Evolutionary conservation across 2,888 invertebrate genomes (phyloP), one percentile per base, ranked within the genome.

Genomic region (Tridacna crocea): DNA sequence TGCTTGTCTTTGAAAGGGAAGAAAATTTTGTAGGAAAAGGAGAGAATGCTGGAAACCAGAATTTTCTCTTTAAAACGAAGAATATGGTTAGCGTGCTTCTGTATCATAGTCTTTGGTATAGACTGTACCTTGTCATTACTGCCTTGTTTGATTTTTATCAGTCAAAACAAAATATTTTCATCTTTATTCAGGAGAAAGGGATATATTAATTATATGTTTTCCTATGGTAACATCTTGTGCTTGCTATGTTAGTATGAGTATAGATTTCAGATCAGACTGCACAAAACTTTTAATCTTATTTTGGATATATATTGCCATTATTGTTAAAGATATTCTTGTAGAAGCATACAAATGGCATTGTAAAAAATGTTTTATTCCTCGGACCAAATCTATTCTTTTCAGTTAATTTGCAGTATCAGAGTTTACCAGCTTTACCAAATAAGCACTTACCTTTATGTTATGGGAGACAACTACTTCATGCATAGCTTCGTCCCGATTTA

Each of bases 1-100:
- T n/a, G 6, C 46, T 19, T 36, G 27, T 66, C 11, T 19, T 13
- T 22, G 3, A 15, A 13, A 27, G 26, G 26, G 19, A 13, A 15
- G 36, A 66, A 66, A 66, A 66, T 36, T n/a, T 63, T 63, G 63
- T 2, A 19, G 24, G 22, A 63, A 63, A 63, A 24, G 63, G 24
- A 63, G 63, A 63, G 12, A 22, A 22, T 24, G 63, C 4, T 3
- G 0, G 63, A 8, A 4, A 63, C 15, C 13, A 63, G 63, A 4
- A 63, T 22, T 24, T 63, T 63, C 24, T 63, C 63, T 24, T 63
- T 55, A 4, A 22, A 13, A 19, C 63, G 4, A 19, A 63, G 12
- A 13, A 4, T 63, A 3, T 63, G 3, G 1, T 63, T 4, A 22
- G 24, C 2, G 3, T 36, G 2, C 36, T 36, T 36, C 8, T 36